Base-by-base conservation (phyloP, 2,888 invertebrate species). In the Leucoma salicis region DNA sequence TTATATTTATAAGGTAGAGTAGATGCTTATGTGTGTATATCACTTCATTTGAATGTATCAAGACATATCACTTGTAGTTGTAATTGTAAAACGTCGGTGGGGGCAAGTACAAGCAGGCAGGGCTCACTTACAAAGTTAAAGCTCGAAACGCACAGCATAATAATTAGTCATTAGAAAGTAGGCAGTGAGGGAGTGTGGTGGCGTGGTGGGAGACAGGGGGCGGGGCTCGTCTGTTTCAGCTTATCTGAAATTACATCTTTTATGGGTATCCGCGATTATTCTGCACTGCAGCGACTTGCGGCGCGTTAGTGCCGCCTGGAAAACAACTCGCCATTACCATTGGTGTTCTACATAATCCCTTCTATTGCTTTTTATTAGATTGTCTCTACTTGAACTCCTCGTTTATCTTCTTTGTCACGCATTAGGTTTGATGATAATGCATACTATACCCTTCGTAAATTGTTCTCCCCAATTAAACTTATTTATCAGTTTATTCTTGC, bases 181-280 rank as follows among this genome's bases (percentile, higher is more conserved):
- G 88, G 85, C 75, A 86, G 83, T 70, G 68, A 72, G 75, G 78
- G 77, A 64, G 71, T 63, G 57, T 42, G 62, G 57, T 60, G 67
- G 73, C 69, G 66, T 67, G 66, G 66, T 47, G 60, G 70, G 71
- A 61, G 74, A 68, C 48, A 61, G 66, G 70, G 72, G 85, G 86
- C 81, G 83, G 82, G 63, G 86, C 84, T 84, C 87, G 88, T 87
- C 88, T 87, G 85, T 89, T 89, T 88, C 87, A 87, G 88, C 85
- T 88, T 88, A 89, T 89, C 89, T 89, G 87, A 89, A 89, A 89
- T 89, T 89, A 89, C 89, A 89, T 89, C 89, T 89, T 88, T 89
- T 89, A 89, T 88, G 89, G 87, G 85, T 84, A 89, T 85, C 87
- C 82, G 88, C 87, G 89, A 89, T 89, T 87, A 88, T 89, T 87